Percentiles rank a stretch among this genome's conserved stretches.
Conservation (phyloP, 2,888 invertebrate genomes). For the Lasiommata megera region DNA sequence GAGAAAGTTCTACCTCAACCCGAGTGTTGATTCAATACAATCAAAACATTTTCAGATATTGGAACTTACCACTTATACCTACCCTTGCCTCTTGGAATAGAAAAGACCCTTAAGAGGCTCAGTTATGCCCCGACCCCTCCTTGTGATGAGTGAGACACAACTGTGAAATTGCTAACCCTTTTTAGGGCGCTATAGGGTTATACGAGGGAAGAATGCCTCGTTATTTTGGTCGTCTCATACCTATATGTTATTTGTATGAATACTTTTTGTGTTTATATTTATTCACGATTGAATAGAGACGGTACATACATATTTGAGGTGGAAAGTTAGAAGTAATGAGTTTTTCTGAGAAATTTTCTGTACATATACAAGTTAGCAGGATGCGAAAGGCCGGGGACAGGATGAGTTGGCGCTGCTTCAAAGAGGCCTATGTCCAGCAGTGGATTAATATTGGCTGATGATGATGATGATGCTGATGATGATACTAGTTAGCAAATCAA, state of each 20-base stretch:
- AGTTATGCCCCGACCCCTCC: slow-evolving; percentile 14
- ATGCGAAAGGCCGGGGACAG: too few species aligned
- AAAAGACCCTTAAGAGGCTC: slow-evolving; percentile 20
- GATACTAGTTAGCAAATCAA: too few species aligned
- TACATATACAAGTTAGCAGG: too few species aligned
- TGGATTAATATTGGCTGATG: too few species aligned
- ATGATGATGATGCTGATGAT: too few species aligned
- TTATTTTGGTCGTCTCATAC: slow-evolving; percentile 2
- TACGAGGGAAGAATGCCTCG: neutral
- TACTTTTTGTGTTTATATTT: neutral
- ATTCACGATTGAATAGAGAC: too few species aligned
- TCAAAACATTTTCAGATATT: slow-evolving; percentile 19
- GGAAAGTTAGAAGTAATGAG: too few species aligned
- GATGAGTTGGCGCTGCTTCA: too few species aligned
- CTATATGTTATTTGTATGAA: neutral
- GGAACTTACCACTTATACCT: slow-evolving; percentile 10
- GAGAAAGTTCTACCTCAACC: neutral
- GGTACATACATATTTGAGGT: too few species aligned
- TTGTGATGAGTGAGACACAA: slow-evolving; percentile 13
- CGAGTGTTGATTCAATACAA: slow-evolving; percentile 18
- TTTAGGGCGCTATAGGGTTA: slow-evolving; percentile 24
- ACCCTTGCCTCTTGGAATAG: slow-evolving; percentile 16
- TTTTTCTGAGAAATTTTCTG: too few species aligned
- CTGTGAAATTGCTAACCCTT: slow-evolving; percentile 24
- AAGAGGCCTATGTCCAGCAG: too few species aligned